Conservation (phyloP, 2,113 vertebrate genomes). For the Zapornia atra region DNA sequence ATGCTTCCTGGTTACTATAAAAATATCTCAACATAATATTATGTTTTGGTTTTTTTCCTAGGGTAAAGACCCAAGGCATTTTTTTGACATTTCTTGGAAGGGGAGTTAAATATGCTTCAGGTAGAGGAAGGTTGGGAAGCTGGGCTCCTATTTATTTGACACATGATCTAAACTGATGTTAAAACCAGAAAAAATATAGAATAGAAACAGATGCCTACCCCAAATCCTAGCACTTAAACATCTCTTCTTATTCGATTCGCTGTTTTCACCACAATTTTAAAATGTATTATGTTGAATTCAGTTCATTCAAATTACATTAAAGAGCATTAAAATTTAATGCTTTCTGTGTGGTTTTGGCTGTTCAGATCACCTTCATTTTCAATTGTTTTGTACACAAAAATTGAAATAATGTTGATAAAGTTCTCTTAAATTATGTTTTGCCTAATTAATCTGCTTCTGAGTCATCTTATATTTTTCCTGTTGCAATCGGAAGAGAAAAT, state of each 20-base stretch:
- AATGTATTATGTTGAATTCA: neutral
- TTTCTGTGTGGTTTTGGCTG: neutral
- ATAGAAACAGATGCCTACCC: neutral
- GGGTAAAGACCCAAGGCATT: neutral
- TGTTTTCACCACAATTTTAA: neutral
- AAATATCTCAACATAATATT: neutral
- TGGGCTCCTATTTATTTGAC: neutral
- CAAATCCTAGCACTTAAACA: neutral
- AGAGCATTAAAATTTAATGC: neutral
- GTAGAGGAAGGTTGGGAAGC: neutral
- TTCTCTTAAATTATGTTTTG: neutral
- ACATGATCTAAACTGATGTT: neutral
- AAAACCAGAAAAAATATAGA: neutral
- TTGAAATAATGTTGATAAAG: neutral
- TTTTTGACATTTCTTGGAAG: neutral
- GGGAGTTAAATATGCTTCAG: neutral
- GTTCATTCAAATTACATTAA: neutral
- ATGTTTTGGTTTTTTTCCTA: neutral
- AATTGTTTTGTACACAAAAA: neutral
- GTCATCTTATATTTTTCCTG: neutral
- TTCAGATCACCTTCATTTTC: neutral
- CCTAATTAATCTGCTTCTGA: neutral
- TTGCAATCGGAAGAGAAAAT: neutral
- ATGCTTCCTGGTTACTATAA: neutral
- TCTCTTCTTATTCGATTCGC: neutral